phyloP scores from a whole-genome alignment of 2,797 vertebrate genomes.

The Cyclura pinguis region DNA sequence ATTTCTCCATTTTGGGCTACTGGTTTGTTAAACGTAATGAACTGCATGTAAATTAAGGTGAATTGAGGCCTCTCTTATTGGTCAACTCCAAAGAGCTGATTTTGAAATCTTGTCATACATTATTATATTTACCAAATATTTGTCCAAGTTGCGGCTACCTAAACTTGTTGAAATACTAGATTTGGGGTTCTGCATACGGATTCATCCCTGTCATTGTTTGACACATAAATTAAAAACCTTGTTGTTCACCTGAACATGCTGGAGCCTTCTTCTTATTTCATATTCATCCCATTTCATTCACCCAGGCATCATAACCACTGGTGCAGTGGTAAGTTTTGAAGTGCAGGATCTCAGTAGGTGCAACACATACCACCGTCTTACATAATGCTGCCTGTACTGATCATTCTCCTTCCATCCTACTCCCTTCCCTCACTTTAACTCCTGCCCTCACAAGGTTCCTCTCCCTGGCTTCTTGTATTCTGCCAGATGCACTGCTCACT shows the following conservation, averaged over 20 bases:
- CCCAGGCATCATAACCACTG: neutral
- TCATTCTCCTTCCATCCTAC: too few relatives aligned
- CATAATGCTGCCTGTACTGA: too few relatives aligned
- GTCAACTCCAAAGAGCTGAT: neutral
- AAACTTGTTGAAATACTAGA: neutral
- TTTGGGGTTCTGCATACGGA: neutral
- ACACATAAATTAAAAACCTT: neutral
- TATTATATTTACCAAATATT: slow-evolving; percentile 4
- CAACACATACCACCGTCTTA: too few relatives aligned
- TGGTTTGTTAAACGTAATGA: neutral
- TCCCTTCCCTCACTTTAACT: too few relatives aligned
- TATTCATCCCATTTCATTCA: neutral
- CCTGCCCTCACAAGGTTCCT: too few relatives aligned
- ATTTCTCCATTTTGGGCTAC: neutral
- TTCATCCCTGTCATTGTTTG: neutral
- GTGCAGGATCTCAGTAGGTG: too few relatives aligned
- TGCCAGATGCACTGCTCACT: too few relatives aligned
- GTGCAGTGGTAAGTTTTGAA: too few relatives aligned
- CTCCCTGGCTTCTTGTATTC: too few relatives aligned
- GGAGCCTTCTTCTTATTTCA: neutral
- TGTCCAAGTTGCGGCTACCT: neutral
- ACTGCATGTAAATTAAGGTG: neutral
- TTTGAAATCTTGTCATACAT: neutral
- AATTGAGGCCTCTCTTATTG: neutral
- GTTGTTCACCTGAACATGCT: neutral